Percentiles rank a stretch among this genome's conserved stretches.
These are phyloP conservation scores for Orthosia incerta DNA, from an alignment of 2,888 invertebrate species.

Conservation along the genomic window DNA sequence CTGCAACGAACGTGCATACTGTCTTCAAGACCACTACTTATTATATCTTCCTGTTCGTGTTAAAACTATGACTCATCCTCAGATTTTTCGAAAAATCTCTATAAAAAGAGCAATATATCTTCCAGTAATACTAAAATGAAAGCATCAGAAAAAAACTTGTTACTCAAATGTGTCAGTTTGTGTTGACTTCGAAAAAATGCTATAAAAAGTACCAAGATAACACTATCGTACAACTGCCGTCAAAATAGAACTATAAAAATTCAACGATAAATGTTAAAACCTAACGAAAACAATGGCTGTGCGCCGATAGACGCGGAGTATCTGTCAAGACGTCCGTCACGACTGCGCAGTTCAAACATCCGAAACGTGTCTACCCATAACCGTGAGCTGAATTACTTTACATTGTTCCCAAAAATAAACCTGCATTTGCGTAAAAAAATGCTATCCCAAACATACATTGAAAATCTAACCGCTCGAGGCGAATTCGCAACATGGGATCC, in stretches of 20 bases:
- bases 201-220: conserved; percentile 53
- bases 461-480: conserved; percentile 37
- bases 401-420: conserved; percentile 46
- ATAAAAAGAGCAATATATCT: conserved; percentile 27
- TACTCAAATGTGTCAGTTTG: conserved; percentile 8
- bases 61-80: conserved; percentile 56
- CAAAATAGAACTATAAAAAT: conserved; percentile 59
- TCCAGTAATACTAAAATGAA: conserved; percentile 15
- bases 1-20: conserved; percentile 52
- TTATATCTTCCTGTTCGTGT: conserved; percentile 50
- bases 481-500: conserved; percentile 39
- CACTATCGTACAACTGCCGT: conserved; percentile 57
- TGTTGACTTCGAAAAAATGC: conserved; percentile 8
- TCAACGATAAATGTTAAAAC: conserved; percentile 62
- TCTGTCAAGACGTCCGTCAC: conserved; percentile 73
- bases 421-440: conserved; percentile 22
- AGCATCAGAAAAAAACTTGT: conserved; percentile 28
- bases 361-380: conserved; percentile 71
- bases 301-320: conserved; percentile 52
- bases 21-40: conserved; percentile 43
- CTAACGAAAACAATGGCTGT: conserved; percentile 65
- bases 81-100: conserved; percentile 27
- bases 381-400: conserved; percentile 48
- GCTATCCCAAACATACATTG: conserved; percentile 29
- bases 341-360: conserved; percentile 72